A percentile compares a stretch with the other conserved stretches of the same genome.
These are phyloP conservation scores for Exocentrus adspersus DNA, from an alignment of 2,888 invertebrate species.

Conservation along the genomic window DNA sequence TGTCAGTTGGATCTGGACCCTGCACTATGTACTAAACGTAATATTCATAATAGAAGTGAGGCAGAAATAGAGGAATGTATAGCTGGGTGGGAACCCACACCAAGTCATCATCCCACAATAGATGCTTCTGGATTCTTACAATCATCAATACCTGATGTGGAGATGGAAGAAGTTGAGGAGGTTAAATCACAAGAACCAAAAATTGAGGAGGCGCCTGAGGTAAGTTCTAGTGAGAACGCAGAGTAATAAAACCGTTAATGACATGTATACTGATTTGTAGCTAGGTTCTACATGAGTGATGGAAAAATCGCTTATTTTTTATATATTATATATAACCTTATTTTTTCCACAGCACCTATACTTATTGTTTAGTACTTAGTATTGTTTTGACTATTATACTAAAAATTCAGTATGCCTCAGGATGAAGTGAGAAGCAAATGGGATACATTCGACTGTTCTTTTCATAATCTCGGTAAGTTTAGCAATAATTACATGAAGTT, in stretches of 20 bases:
- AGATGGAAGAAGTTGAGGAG: constrained; percentile 75
- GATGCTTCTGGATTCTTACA: constrained; percentile 88
- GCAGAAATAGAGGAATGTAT: constrained; percentile 81
- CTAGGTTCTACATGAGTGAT: constrained; percentile 23
- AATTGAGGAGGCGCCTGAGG: constrained; percentile 58
- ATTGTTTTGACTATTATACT: constrained; percentile 47
- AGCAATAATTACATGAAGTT: constrained; percentile 26
- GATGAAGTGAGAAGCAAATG: constrained; percentile 76
- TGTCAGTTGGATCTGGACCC: constrained; percentile 88
- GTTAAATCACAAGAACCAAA: constrained; percentile 59
- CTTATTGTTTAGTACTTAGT: constrained; percentile 37
- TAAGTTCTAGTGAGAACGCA: constrained; percentile 51
- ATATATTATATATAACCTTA: constrained; percentile 25
- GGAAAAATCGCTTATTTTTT: constrained; percentile 4
- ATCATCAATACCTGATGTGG: constrained; percentile 84
- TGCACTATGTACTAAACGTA: constrained; percentile 80
- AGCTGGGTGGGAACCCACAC: constrained; percentile 80
- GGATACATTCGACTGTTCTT: constrained; percentile 87
- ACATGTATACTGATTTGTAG: constrained; percentile 22
- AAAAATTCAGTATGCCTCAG: constrained; percentile 60
- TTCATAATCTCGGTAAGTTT: constrained; percentile 84
- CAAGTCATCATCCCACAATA: constrained; percentile 81
- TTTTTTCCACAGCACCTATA: constrained; percentile 48
- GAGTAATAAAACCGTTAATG: constrained; percentile 9
- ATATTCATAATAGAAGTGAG: constrained; percentile 83